These are phyloP conservation scores for Meliscaeva auricollis DNA, from an alignment of 2,888 invertebrate species.

Conservation along the genomic window DNA sequence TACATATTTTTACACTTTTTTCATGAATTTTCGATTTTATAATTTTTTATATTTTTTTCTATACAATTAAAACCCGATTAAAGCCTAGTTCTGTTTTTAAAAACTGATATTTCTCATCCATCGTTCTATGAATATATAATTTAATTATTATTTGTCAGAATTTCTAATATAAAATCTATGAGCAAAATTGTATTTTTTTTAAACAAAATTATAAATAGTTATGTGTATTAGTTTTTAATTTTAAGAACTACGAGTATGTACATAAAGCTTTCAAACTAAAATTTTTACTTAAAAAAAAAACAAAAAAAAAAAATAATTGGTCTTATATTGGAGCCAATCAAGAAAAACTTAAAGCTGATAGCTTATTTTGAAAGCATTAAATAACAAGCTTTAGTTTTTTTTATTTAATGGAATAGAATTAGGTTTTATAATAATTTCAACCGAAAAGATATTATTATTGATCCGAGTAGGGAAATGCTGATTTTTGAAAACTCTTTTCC, in stretches of 20 bases:
- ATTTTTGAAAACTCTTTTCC: conserved; percentile 1
- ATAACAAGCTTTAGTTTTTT: conserved; percentile 30
- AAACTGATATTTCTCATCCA: conserved; percentile 17
- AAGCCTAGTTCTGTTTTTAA: conserved; percentile 53
- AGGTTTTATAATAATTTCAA: conserved; percentile 56
- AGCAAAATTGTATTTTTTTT: conserved; percentile 35
- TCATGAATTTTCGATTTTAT: not conserved
- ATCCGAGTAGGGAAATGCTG: conserved; percentile 23
- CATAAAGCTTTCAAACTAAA: conserved; percentile 18
- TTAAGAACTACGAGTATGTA: conserved; percentile 35
- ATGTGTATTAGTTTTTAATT: not conserved
- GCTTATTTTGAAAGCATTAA: conserved; percentile 23
- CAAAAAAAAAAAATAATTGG: conserved; percentile 5
- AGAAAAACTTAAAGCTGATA: conserved; percentile 4
- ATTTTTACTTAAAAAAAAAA: too few relatives aligned
- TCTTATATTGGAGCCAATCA: not conserved
- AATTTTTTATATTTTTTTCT: not conserved
- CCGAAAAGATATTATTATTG: conserved; percentile 33
- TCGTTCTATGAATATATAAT: conserved; percentile 7
- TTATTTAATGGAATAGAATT: not conserved
- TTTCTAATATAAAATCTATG: conserved; percentile 73
- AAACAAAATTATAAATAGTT: conserved; percentile 16
- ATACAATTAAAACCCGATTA: conserved; percentile 27
- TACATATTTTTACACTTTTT: conserved; percentile 11
- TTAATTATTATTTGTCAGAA: conserved; percentile 57